Evolutionary conservation across 2,113 vertebrate species (phyloP), one percentile per base, ranked within the genome.

Genomic region (Naja naja): DNA sequence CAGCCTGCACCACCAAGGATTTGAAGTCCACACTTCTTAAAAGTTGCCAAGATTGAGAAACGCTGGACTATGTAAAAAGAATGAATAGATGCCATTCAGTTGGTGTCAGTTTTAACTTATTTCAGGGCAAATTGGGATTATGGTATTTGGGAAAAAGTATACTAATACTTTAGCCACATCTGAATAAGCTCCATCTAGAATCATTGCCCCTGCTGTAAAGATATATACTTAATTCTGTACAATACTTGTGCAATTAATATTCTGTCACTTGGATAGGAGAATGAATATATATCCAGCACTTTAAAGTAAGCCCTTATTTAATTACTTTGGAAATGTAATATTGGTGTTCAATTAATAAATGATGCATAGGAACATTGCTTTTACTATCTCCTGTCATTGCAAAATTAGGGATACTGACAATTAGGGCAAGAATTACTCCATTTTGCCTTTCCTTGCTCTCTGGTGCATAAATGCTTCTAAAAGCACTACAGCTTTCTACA

Each of bases 251-350:
- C 25, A 69, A 53, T 74, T 88, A 74, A 74, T 34, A 92, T 92
- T 88, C 22, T 69, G 58, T 12, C n/a, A 39, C n/a, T 81, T 81
- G 56, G 18, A 9, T 9, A 25, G 30, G 30, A n/a, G 30, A 20
- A 5, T 69, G 91, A 88, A 92, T 49, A 88, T 92, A 92, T 22
- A 88, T 74, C 86, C 27, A 25, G 23, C 86, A 52, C 25, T 64
- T 74, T 88, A 34, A 92, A 88, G 39, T 23, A 69, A 25, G 7
- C 10, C 43, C 43, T 92, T 30, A 92, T 88, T 88, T 88, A 88
- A 88, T 88, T 12, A 88, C 87, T 53, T 74, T 34, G 69, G n/a
- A 88, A 88, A 53, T 54, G 87, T 92, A 92, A 92, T 69, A 23
- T 53, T 88, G 39, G 23, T 64, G 23, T 52, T 74, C 64, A 58